Conservation (phyloP, 2,888 invertebrate genomes). For the Cryptocephalus moraei region DNA sequence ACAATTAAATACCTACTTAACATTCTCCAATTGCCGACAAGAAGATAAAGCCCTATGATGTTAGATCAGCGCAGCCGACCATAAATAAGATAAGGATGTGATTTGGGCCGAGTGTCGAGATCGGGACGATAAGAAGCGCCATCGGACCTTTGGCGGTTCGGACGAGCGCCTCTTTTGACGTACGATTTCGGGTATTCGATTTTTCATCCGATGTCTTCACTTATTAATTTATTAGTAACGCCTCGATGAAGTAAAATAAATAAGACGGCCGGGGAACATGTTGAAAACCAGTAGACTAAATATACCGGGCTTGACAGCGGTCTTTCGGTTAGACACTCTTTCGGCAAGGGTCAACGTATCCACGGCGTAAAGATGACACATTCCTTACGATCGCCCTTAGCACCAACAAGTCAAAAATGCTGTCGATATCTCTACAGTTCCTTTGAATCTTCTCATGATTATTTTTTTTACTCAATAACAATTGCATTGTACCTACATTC, state of each 20-base stretch:
- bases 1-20: conserved; percentile 34
- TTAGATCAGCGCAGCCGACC: conserved; percentile 34
- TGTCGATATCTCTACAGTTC: no score
- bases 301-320: no score
- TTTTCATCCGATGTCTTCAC: conserved; percentile 17
- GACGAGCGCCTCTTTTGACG: neutral
- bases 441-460: no score
- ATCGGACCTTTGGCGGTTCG: conserved; percentile 11
- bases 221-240: conserved; percentile 29
- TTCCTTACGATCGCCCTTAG: no score
- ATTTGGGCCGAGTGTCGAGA: conserved; percentile 32
- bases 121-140: conserved; percentile 31
- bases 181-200: neutral
- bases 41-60: conserved; percentile 29
- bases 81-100: conserved; percentile 33
- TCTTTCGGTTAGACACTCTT: no score
- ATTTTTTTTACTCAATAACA: no score
- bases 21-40: conserved; percentile 23
- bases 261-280: neutral
- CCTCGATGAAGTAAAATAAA: conserved; percentile 12
- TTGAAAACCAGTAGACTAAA: no score
- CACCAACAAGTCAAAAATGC: no score
- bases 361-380: no score
- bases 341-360: no score
- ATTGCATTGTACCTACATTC: no score